These are phyloP conservation scores for Chaetogeoica ovagalla DNA, from an alignment of 2,888 invertebrate species.

Conservation along the genomic window DNA sequence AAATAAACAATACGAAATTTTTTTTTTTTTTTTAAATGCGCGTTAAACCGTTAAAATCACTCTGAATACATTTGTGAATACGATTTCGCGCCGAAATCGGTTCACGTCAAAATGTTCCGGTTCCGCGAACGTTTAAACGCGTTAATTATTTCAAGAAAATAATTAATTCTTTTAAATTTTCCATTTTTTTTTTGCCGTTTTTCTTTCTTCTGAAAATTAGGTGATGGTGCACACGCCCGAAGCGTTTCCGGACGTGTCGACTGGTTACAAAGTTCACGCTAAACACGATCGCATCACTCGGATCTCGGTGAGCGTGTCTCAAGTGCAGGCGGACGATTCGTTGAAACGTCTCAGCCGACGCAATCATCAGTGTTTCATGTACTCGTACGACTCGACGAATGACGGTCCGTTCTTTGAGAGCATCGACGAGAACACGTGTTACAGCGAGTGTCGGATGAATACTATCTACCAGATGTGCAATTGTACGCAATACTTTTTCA, in stretches of 20 bases:
- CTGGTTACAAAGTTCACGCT: slow-evolving; percentile 44
- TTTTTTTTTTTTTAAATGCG: no score
- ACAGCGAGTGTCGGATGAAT: slow-evolving; percentile 38
- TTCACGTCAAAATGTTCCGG: no score
- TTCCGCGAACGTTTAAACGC: no score
- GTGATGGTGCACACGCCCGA: slow-evolving; percentile 54
- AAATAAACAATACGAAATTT: no score
- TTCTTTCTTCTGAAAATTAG: slow-evolving; percentile 22
- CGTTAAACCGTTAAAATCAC: no score
- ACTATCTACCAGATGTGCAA: slow-evolving; percentile 44
- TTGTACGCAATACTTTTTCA: slow-evolving; percentile 53
- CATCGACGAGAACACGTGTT: slow-evolving; percentile 45
- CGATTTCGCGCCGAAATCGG: no score
- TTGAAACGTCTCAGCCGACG: slow-evolving; percentile 24
- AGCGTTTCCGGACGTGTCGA: slow-evolving; percentile 53
- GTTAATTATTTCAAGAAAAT: no score
- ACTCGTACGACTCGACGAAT: background rate
- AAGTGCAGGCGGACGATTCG: slow-evolving; percentile 50
- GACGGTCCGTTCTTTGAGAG: background rate
- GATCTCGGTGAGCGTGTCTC: slow-evolving; percentile 48
- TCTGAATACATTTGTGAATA: no score
- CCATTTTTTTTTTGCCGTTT: no score
- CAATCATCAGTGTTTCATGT: slow-evolving; percentile 40
- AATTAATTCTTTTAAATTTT: no score
- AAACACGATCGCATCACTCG: slow-evolving; percentile 29